Evolutionary conservation across 2,797 vertebrate genomes (phyloP), one percentile per base, ranked within the genome.

Genomic region (Alca torda): DNA sequence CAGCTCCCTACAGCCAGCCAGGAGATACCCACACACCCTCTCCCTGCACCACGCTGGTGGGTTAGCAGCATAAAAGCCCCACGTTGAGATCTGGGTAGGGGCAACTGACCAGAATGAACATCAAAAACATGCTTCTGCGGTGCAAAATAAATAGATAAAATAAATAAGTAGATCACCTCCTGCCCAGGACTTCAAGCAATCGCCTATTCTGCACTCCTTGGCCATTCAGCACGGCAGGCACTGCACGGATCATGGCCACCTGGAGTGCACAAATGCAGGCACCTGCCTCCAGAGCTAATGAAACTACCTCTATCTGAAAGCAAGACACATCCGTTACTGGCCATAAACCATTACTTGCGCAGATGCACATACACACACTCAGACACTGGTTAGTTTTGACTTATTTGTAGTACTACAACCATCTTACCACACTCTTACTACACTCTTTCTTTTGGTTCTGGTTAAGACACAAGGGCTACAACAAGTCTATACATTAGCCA

Each of bases 41-140:
- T 26, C 16, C 56, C 41, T 31, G 23, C 33, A 56, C n/a, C 1
- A 1, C 0, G 0, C 23, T 23, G 13, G 9, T 37, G 24, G 33
- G 26, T 20, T n/a, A 41, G n/a, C 35, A 64, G 31, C 31, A 35
- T 20, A 63, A 35, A 68, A 77, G 12, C 15, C 10, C 37, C 30
- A 51, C 19, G 3, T 0, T 60, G 13, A 68, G 25, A 81, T 6
- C 8, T 31, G 30, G 35, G 25, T 14, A 33, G 15, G 11, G 54
- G 35, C 33, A 37, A 20, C 19, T 69, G 46, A 35, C 46, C 24
- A 37, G 41, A 82, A 56, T 5, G 16, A 45, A 54, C 33, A 65
- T 16, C 11, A 75, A 60, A 67, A 72, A 8, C 5, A 10, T 26
- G 9, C 8, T 64, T 85, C 56, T 50, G 26, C 4, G 7, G 7